phyloP scores from a whole-genome alignment of 2,113 vertebrate species.

The Mixornis gularis region DNA sequence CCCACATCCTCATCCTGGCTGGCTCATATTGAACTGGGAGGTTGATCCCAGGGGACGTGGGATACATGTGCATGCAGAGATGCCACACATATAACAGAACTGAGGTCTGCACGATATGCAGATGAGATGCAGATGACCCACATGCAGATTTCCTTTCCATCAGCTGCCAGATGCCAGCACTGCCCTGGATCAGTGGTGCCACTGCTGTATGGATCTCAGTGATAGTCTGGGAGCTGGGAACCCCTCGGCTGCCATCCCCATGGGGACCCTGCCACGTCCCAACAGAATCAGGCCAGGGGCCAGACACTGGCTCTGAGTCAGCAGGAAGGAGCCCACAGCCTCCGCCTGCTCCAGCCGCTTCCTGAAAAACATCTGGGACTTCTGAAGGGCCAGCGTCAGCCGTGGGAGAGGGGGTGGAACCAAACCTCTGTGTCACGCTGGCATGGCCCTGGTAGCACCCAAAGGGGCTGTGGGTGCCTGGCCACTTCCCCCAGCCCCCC shows the following conservation, averaged over 20 bases:
- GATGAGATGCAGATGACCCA: neutral
- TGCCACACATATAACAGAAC: rapidly evolving
- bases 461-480: rapidly evolving
- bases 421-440: neutral
- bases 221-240: neutral
- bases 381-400: neutral
- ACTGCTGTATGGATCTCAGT: rapidly evolving
- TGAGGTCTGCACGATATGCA: neutral
- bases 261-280: neutral
- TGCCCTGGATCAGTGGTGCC: neutral
- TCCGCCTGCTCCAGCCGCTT: neutral
- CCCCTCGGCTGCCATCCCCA: neutral
- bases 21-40: neutral
- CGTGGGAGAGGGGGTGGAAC: rapidly evolving
- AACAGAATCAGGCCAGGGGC: neutral
- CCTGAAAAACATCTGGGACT: constrained; percentile 28
- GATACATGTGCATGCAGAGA: neutral
- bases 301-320: neutral
- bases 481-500: neutral
- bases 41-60: rapidly evolving
- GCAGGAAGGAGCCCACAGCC: neutral
- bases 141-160: neutral
- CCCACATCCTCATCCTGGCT: neutral
- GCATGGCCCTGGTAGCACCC: neutral
- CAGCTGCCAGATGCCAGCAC: neutral